Evolutionary conservation across 1,140 invertebrate species (phyloP), one percentile per base, ranked within the genome.

Genomic region (Oncopodura yosiiana): DNA sequence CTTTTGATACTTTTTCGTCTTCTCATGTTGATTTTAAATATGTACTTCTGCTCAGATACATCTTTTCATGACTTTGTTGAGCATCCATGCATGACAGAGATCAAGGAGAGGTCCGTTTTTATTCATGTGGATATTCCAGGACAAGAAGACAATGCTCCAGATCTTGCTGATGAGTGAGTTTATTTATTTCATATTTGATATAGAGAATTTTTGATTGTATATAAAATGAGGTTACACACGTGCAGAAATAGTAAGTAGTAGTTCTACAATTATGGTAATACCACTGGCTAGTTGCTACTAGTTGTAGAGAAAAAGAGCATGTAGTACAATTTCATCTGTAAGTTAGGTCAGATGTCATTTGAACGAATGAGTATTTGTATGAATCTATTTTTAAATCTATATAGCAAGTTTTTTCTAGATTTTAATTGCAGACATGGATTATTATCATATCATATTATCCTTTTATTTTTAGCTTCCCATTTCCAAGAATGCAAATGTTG

Each of bases 121-220:
- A 84, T 93, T 54, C 86, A 92, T 68, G 79, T 93, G 12, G 87
- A 91, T 69, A 78, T 91, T 14, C 87, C 89, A 1, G 89, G 89
- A 0, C 89, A 93, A 69, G 86, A 86, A 61, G 84, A 89, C 67
- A 81, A 84, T 63, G 81, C 83, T n/a, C 71, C 76, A 11, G 77
- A 82, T 62, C 73, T 86, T 46, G 65, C 78, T 12, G 77, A 81
- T 34, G 77, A 75, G 78, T 82, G 70, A 77, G 72, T 77, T n/a
- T n/a, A n/a, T n/a, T n/a, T n/a, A n/a, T n/a, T n/a, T n/a, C n/a
- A n/a, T 66, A 4, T 5, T 68, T n/a, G 19, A 58, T n/a, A n/a
- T n/a, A n/a, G n/a, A n/a, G n/a, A n/a, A n/a, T n/a, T n/a, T n/a
- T n/a, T n/a, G n/a, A n/a, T n/a, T n/a, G n/a, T n/a, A n/a, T n/a